Base-by-base conservation (phyloP, 2,888 invertebrate species). In the Zootermopsis nevadensis region DNA sequence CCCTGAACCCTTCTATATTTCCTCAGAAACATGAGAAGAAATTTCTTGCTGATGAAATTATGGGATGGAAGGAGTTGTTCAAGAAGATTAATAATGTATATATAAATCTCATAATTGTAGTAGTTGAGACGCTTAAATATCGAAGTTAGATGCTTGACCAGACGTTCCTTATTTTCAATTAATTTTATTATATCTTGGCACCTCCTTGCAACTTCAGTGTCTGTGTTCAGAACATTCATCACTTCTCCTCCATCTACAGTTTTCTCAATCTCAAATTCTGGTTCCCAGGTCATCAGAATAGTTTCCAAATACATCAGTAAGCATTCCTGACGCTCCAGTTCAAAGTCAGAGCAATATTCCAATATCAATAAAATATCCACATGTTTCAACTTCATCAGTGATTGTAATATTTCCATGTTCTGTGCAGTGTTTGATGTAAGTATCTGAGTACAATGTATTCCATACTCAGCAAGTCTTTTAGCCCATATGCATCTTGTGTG, bases 91-190 rank as follows among this genome's bases (percentile, higher is more conserved):
- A 74, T 74, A 74, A 74, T 38, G 33, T 38, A 74, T 6, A 74
- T 35, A 38, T 74, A 74, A 22, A 35, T 27, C n/a, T 74, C 74
- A 38, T 74, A 74, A 27, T 74, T 74, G 38, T 74, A 74, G n/a
- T 74, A 38, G 15, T 38, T 74, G 6, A 74, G 22, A n/a, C 22
- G 4, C 2, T 24, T 27, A n/a, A 35, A 38, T 3, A 74, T 12
- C 8, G 10, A n/a, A 24, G 38, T 38, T 12, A 74, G 27, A 2
- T n/a, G 4, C 0, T 35, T 35, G 4, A 27, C 38, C 33, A 74
- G 8, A 31, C 15, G 3, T n/a, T 74, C 38, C 33, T 74, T 38
- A 27, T 42, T 22, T 24, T 74, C 74, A n/a, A 74, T n/a, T 38
- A 74, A n/a, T 7, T 27, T 22, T 42, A 74, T 74, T n/a, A 74